phyloP scores from a whole-genome alignment of 2,888 invertebrate species.

The Gymnocheta viridis region DNA sequence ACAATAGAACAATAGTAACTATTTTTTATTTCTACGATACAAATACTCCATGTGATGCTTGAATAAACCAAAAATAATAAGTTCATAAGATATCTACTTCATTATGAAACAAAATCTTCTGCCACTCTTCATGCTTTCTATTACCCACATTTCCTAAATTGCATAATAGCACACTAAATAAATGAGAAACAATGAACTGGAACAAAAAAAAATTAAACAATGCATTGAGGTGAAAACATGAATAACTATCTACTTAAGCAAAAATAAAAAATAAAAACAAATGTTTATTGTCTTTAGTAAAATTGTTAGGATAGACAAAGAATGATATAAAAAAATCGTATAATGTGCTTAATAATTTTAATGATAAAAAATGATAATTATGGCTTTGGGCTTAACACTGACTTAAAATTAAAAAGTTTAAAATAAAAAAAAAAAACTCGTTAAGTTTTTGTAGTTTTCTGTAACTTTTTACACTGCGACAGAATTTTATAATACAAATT shows the following conservation, averaged over 20 bases:
- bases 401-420: neutral
- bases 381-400: neutral
- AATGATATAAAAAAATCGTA: neutral
- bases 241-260: conserved; percentile 4
- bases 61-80: conserved; percentile 59
- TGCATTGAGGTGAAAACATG: conserved; percentile 2
- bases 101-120: neutral
- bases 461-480: too few species aligned
- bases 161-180: neutral
- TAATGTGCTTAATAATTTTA: neutral
- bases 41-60: conserved; percentile 35
- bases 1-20: conserved; percentile 56
- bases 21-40: conserved; percentile 16
- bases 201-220: neutral
- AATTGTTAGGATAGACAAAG: neutral
- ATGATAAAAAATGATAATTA: neutral
- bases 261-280: too few species aligned
- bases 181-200: conserved; percentile 4
- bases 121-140: neutral
- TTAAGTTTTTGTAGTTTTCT: too few species aligned
- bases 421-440: neutral
- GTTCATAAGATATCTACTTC: conserved; percentile 16
- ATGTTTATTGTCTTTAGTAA: conserved; percentile 24
- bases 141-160: neutral
- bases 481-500: too few species aligned